Evolutionary conservation across 2,797 vertebrate species (phyloP).

Genomic region (Labeo calbasu): DNA sequence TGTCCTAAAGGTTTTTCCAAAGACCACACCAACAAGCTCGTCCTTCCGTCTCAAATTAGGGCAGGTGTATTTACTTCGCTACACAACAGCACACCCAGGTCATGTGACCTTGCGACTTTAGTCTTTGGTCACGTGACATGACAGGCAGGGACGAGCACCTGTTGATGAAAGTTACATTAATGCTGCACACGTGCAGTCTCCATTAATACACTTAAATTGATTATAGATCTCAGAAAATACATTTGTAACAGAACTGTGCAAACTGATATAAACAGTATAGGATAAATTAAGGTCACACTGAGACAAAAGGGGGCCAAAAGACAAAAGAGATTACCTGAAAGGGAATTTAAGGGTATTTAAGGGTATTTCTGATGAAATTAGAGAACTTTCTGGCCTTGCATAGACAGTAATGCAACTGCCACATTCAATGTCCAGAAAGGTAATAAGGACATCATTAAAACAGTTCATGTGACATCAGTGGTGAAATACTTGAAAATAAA

Average conservation of each 20-base stretch:
- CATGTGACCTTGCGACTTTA: slow-evolving; percentile 45
- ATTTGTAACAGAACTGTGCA: background rate
- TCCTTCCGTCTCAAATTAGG: background rate
- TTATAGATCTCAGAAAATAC: background rate
- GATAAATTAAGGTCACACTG: background rate
- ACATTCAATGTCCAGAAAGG: too few species aligned
- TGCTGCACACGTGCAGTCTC: background rate
- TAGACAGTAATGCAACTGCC: too few species aligned
- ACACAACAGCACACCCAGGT: slow-evolving; percentile 7
- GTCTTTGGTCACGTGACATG: slow-evolving; percentile 44
- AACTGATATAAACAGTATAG: too few species aligned
- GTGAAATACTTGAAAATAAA: too few species aligned
- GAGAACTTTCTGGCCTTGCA: too few species aligned
- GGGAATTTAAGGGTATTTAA: too few species aligned
- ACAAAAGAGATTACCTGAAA: background rate
- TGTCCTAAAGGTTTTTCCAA: background rate
- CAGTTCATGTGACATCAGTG: too few species aligned
- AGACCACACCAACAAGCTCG: background rate
- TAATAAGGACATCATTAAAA: too few species aligned
- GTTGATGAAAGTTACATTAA: background rate
- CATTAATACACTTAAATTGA: background rate
- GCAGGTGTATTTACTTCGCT: slow-evolving; percentile 32
- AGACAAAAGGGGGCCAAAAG: background rate
- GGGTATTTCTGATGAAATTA: too few species aligned
- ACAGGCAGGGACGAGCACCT: slow-evolving; percentile 16